These are phyloP conservation scores for Drosophila tani DNA, from an alignment of 1,140 invertebrate species.

Conservation along the genomic window DNA sequence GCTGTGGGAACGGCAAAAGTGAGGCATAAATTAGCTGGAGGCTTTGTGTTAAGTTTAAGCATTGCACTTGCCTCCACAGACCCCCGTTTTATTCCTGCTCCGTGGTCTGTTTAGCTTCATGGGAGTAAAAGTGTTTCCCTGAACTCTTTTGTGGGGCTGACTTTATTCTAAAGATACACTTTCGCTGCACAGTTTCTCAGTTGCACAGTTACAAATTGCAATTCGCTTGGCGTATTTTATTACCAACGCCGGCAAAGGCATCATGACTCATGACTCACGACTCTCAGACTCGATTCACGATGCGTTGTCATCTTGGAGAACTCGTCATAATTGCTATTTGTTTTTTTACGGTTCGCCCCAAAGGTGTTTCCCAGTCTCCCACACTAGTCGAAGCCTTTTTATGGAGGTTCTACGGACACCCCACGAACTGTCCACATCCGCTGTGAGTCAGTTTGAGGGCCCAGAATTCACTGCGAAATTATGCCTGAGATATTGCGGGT, in stretches of 20 bases:
- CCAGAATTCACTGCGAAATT: background rate
- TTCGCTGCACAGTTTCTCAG: constrained; percentile 20
- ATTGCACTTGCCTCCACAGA: constrained; percentile 51
- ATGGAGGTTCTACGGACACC: constrained; percentile 6
- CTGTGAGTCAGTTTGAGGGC: constrained; percentile 16
- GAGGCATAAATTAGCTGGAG: constrained; percentile 72
- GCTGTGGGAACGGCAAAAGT: constrained; percentile 41
- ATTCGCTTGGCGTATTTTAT: constrained; percentile 37
- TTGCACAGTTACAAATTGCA: constrained; percentile 21
- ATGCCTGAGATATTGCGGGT: background rate
- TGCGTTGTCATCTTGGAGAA: constrained; percentile 51
- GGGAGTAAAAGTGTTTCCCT: constrained; percentile 44
- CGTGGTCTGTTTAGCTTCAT: constrained; percentile 42
- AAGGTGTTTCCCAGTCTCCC: constrained; percentile 46
- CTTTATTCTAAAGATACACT: constrained; percentile 41
- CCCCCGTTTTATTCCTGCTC: background rate
- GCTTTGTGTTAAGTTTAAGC: constrained; percentile 68
- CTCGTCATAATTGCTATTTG: constrained; percentile 53
- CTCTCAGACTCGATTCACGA: constrained; percentile 15
- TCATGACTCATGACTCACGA: constrained; percentile 51
- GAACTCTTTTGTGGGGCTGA: constrained; percentile 26
- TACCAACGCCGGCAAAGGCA: constrained; percentile 28
- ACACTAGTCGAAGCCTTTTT: constrained; percentile 17
- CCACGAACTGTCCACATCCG: constrained; percentile 32
- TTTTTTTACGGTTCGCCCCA: constrained; percentile 38